Conservation (phyloP, 2,113 vertebrate genomes). For the Hippocampus barbouri region DNA sequence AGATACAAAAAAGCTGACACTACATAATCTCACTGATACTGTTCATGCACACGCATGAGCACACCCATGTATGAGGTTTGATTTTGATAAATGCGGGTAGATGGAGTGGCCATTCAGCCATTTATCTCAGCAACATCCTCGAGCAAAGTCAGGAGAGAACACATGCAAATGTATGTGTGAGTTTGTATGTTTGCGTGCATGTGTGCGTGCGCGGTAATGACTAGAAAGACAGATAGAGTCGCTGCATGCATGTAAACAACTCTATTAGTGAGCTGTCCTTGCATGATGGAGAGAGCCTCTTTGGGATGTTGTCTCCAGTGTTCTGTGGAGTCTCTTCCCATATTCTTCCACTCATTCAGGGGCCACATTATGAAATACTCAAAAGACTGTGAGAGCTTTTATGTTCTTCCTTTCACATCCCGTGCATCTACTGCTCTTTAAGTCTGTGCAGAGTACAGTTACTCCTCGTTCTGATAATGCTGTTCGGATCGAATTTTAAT, state of each 20-base stretch:
- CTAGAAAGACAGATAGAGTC: conserved; percentile 10
- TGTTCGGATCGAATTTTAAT: conserved; percentile 35
- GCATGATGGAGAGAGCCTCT: conserved; percentile 42
- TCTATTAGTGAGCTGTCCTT: conserved; percentile 54
- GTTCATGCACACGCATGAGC: background rate
- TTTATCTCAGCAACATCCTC: conserved; percentile 7
- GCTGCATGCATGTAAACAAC: conserved; percentile 48
- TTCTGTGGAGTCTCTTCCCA: conserved; percentile 21
- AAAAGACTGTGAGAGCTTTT: conserved; percentile 37
- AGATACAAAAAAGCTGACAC: conserved; percentile 12
- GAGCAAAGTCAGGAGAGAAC: conserved; percentile 2
- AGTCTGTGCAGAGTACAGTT: conserved; percentile 11
- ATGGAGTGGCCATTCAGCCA: background rate
- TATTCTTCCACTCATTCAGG: conserved; percentile 31
- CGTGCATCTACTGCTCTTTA: conserved; percentile 14
- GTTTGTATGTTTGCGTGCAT: background rate
- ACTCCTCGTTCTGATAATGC: conserved; percentile 20
- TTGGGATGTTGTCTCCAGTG: conserved; percentile 28
- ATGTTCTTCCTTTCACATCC: conserved; percentile 26
- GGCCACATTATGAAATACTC: conserved; percentile 46
- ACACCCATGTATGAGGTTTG: conserved; percentile 10
- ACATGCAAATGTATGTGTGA: conserved; percentile 13
- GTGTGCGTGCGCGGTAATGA: background rate
- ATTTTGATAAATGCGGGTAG: conserved; percentile 7
- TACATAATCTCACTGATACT: background rate